Evolutionary conservation across 1,140 invertebrate species (phyloP), one percentile per base, ranked within the genome.

Genomic region (Drosophila ananassae): DNA sequence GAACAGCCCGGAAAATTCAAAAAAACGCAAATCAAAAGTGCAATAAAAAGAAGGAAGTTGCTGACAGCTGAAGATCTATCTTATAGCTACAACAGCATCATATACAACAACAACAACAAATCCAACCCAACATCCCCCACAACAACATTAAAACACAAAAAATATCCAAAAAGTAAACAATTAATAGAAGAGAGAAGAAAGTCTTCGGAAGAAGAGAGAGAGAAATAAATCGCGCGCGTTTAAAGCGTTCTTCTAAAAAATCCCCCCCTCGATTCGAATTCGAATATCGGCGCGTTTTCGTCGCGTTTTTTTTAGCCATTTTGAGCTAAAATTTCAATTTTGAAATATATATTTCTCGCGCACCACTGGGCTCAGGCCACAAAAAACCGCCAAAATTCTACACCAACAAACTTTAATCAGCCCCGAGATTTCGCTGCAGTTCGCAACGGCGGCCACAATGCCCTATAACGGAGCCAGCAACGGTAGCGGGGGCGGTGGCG

Each of bases 401-500:
- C 87, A 85, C 71, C 79, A 74, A 87, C 85, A 84, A 82, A 81
- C 71, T 41, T 72, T 89, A 59, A 66, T 85, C 66, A 87, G 75
- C 69, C 73, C 82, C 82, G 90, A 91, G 76, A 78, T 83, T 74
- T 68, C 82, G 74, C 62, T 82, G 39, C 85, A 90, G 47, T 91
- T 84, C 78, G 81, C 84, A 73, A 87, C 82, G 85, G 77, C 90
- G 75, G 79, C 90, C 81, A 91, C 84, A 75, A 91, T 91, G 90
- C 87, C 90, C 59, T 91, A 89, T 72, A 91, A 91, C 84, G 90
- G 90, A 61, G 82, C 90, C 56, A 91, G 80, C 69, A 91, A 91
- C 57, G 90, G 90, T 46, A 91, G 90, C 59, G 90, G 90, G 41
- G 85, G 84, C 47, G 81, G 81, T 44, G 77, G 74, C 57, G 81